Conservation (phyloP, 2,113 vertebrate genomes). For the Mastomys coucha region DNA sequence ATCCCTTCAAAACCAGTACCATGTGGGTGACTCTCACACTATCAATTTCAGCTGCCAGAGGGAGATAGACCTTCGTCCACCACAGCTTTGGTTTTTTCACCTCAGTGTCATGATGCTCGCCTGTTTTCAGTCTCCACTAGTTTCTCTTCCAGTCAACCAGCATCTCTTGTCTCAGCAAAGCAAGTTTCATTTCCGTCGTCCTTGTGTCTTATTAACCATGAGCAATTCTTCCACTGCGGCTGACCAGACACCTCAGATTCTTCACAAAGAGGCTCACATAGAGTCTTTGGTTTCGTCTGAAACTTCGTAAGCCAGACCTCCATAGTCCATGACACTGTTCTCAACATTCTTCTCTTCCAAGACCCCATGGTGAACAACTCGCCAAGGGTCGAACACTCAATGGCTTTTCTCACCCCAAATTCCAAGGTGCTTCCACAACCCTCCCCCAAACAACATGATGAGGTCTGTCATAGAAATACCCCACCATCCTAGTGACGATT, state of each 20-base stretch:
- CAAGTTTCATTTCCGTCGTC: background rate
- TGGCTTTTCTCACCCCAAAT: background rate
- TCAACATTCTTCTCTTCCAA: background rate
- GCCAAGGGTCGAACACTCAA: background rate
- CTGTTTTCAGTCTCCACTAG: background rate
- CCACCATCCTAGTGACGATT: background rate
- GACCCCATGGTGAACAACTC: background rate
- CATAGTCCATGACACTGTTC: too few relatives aligned
- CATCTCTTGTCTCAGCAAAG: background rate
- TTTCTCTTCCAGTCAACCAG: too few relatives aligned
- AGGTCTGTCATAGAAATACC: background rate
- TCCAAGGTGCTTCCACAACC: background rate
- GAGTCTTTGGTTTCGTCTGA: background rate
- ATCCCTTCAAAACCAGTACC: too few relatives aligned
- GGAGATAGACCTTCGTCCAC: background rate
- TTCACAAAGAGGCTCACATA: background rate
- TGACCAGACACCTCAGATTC: background rate
- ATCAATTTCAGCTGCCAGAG: background rate
- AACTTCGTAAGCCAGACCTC: background rate
- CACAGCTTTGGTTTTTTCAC: too few relatives aligned
- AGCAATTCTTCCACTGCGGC: background rate
- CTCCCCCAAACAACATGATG: background rate
- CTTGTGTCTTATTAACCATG: background rate
- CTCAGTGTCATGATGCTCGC: background rate
- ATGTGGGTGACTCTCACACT: background rate